Base-by-base conservation (phyloP, 2,888 invertebrate species). In the Spodoptera picta region DNA sequence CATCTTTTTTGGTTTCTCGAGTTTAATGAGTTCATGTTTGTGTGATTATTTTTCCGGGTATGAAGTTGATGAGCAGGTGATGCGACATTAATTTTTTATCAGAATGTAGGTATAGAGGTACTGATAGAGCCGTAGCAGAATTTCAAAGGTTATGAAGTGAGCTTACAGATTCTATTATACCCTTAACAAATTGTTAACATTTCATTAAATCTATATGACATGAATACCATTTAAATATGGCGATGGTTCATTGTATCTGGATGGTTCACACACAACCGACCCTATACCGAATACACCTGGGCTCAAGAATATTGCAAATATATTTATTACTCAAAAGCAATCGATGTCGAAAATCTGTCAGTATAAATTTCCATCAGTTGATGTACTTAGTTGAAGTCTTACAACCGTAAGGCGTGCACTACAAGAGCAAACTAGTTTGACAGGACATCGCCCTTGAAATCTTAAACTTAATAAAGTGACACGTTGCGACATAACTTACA, bases 401-500 rank as follows among this genome's bases (percentile, higher is more conserved):
- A 83, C 75, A 81, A 81, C 75, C 73, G 66, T 80, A 82, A 84
- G 81, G 77, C 81, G 78, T 83, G 80, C 81, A 57, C 47, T 60
- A 73, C 60, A 70, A 23, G 72, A 52, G 80, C 80, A 81, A 88
- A 90, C 91, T 82, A 79, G 92, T 90, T 87, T 85, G 86, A 88
- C 90, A 77, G 79, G 87, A 81, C 73, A 77, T 76, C 83, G 88
- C 87, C 91, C 92, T 92, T 92, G 91, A 84, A 80, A 78, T 85
- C 82, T 80, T 81, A 80, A 84, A 85, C 71, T 82, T 80, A 86
- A 85, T 82, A 83, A 84, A 82, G 81, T 88, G 89, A 90, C 90
- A 90, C 84, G 84, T 91, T 87, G 83, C 90, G 80, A 89, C 86
- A 87, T 86, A 79, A 81, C 81, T 84, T 83, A 89, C 91, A 89